Evolutionary conservation across 2,113 vertebrate species (phyloP).

Genomic region (Alligator sinensis): DNA sequence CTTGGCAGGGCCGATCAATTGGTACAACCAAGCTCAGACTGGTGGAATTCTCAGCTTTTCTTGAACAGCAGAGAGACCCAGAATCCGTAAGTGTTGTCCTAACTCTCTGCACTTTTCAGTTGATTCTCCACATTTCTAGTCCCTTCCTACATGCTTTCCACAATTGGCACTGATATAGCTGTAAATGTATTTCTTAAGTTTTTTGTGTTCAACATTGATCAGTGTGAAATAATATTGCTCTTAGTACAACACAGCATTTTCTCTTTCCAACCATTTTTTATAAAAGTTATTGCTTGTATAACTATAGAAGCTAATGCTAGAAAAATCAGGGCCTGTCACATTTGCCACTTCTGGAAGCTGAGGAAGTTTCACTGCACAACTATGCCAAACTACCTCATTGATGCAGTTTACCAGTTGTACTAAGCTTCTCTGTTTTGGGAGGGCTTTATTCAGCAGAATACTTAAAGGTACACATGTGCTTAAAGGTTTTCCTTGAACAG

Average conservation of each 20-base stretch:
- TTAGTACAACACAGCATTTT: not conserved
- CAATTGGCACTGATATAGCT: not conserved
- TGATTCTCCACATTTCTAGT: not conserved
- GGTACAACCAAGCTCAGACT: conserved; percentile 97
- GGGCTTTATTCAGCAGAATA: not conserved
- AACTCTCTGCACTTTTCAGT: not conserved
- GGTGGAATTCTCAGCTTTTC: conserved; percentile 97
- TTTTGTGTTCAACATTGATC: not conserved
- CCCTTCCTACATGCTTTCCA: not conserved
- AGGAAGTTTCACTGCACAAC: not conserved
- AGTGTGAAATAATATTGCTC: not conserved
- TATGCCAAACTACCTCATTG: not conserved
- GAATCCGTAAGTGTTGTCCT: conserved; percentile 87
- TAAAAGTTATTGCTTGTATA: not conserved
- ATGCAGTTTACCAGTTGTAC: conserved; percentile 33
- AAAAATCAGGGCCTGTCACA: not conserved
- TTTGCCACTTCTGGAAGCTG: not conserved
- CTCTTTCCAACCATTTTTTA: not conserved
- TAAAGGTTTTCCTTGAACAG: conserved; percentile 17
- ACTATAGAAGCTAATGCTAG: too few relatives aligned
- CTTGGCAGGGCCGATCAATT: conserved; percentile 98
- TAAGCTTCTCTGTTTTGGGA: conserved; percentile 19
- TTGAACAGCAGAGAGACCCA: conserved; percentile 96
- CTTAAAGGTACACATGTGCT: not conserved
- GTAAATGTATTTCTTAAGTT: not conserved